These are phyloP conservation scores for Amphiprion percula DNA, from an alignment of 2,113 vertebrate species.

Conservation along the genomic window DNA sequence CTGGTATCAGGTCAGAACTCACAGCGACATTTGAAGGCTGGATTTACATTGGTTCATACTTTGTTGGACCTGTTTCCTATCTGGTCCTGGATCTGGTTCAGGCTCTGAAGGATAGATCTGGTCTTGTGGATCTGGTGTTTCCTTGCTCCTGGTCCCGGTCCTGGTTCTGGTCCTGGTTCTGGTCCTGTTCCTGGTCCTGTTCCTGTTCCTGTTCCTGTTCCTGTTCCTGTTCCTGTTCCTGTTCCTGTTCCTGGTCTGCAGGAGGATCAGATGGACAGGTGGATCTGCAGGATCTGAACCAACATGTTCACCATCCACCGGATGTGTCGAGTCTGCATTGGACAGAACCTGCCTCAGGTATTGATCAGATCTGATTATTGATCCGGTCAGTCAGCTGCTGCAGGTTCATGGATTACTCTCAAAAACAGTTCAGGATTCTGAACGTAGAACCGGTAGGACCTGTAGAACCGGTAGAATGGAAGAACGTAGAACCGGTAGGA, in stretches of 20 bases:
- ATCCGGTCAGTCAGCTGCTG: not conserved
- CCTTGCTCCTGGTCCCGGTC: too few relatives aligned
- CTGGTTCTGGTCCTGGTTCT: too few relatives aligned
- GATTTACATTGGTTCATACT: too few relatives aligned
- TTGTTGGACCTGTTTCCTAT: too few relatives aligned
- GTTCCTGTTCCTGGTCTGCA: not conserved
- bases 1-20: too few relatives aligned
- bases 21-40: too few relatives aligned
- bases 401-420: not conserved
- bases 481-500: too few relatives aligned
- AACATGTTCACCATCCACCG: conserved; percentile 92
- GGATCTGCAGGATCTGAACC: conserved; percentile 3
- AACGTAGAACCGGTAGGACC: too few relatives aligned
- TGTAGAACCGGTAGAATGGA: too few relatives aligned
- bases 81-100: not conserved
- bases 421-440: too few relatives aligned
- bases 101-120: not conserved
- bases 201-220: too few relatives aligned
- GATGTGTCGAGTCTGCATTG: conserved; percentile 91
- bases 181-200: not conserved
- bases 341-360: conserved; percentile 91
- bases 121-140: not conserved
- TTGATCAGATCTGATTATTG: not conserved
- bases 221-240: not conserved
- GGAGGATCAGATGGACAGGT: not conserved